Percentiles rank a stretch among this genome's conserved stretches.
These are phyloP conservation scores for Neodiprion lecontei DNA, from an alignment of 1,140 invertebrate genomes.

Conservation along the genomic window DNA sequence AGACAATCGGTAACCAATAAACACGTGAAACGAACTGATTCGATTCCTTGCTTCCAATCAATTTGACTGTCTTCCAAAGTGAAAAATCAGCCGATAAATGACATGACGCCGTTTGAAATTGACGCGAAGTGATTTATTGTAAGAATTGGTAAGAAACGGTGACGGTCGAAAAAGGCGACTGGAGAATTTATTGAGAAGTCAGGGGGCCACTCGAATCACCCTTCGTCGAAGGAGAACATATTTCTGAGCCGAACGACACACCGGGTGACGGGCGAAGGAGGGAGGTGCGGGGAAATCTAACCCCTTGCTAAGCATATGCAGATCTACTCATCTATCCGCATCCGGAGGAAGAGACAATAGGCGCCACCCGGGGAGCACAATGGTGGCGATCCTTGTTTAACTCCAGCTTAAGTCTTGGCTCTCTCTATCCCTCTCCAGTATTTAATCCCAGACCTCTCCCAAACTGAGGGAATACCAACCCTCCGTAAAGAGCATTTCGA, in stretches of 20 bases:
- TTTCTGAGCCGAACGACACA: background rate
- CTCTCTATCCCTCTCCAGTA: slow-evolving; percentile 58
- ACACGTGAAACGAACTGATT: no score
- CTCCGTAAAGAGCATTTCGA: slow-evolving; percentile 42
- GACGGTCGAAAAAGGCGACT: no score
- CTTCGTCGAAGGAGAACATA: background rate
- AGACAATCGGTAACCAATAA: no score
- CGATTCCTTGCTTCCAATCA: no score
- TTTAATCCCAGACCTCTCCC: slow-evolving; percentile 56
- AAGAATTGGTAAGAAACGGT: no score
- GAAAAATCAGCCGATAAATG: no score
- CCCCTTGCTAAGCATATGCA: slow-evolving; percentile 62
- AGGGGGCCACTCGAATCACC: background rate
- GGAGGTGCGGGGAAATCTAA: slow-evolving; percentile 46
- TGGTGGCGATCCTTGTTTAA: slow-evolving; percentile 63
- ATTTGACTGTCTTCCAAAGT: no score
- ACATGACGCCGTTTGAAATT: no score
- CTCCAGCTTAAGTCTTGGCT: slow-evolving; percentile 60
- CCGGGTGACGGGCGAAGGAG: background rate
- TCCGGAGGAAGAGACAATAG: slow-evolving; percentile 56
- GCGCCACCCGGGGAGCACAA: slow-evolving; percentile 52
- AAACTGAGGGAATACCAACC: slow-evolving; percentile 20
- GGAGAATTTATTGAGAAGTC: no score
- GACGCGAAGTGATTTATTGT: no score
- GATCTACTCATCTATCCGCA: slow-evolving; percentile 59